Evolutionary conservation across 2,888 invertebrate species (phyloP).

Genomic region (Tupiocoris notatus): DNA sequence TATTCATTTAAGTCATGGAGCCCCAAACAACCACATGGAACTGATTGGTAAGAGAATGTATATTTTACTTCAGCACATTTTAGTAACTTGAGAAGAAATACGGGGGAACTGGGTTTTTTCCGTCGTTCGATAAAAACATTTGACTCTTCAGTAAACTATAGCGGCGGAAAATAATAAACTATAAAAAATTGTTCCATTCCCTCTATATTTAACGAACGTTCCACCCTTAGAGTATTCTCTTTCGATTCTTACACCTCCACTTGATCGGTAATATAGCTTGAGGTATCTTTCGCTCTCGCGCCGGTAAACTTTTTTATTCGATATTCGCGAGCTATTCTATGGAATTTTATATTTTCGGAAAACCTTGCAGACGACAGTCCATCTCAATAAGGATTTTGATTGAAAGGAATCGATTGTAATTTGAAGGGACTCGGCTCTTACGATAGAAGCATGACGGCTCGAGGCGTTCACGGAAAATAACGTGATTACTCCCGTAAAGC

Average conservation of each 20-base stretch:
- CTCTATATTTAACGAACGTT: neutral
- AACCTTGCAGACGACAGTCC: neutral
- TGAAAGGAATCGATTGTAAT: conserved; percentile 22
- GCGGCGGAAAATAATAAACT: neutral
- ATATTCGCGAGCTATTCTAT: neutral
- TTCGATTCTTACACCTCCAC: too few species aligned
- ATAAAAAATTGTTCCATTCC: neutral
- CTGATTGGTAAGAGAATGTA: conserved; percentile 44
- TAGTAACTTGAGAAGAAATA: too few species aligned
- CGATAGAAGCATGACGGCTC: too few species aligned
- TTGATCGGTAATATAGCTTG: too few species aligned
- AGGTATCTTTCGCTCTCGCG: neutral
- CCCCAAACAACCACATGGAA: conserved; percentile 52
- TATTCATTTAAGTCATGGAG: conserved; percentile 62
- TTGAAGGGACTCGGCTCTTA: neutral
- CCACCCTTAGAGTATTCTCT: too few species aligned
- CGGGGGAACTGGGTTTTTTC: too few species aligned
- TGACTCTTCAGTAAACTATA: too few species aligned
- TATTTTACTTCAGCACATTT: neutral
- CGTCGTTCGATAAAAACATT: too few species aligned
- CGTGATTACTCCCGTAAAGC: neutral
- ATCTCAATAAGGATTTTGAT: conserved; percentile 15
- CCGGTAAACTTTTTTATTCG: neutral
- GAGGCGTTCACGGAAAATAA: conserved; percentile 20
- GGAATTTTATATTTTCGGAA: neutral